Base-by-base conservation (phyloP, 2,888 invertebrate genomes). In the Drosophila incognita region DNA sequence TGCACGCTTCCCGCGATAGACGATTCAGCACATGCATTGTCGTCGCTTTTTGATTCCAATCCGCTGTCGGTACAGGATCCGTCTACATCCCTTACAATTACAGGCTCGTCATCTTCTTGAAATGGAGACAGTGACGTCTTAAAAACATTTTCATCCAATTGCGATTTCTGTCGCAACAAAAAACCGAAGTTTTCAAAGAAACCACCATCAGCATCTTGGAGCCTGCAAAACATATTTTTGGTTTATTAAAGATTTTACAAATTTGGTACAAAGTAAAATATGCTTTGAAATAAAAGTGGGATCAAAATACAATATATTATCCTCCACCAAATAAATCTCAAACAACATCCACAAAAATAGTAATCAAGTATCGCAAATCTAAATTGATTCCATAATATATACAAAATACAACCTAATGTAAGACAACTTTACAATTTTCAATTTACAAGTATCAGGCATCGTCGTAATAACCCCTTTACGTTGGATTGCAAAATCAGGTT, bases 161-260 rank as follows among this genome's bases (percentile, higher is more conserved):
- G 94, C 0, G 95, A 95, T 74, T 94, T 94, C 90, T 96, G 96
- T 61, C 95, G 94, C 64, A 97, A 93, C 58, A 97, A 94, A 0
- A 96, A 96, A 0, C 97, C 97, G 85, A 97, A 96, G 89, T 96
- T 96, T 92, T 97, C 97, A 91, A 97, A 97, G 93, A 97, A 97
- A 58, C 97, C 96, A 82, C 96, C 96, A 92, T 97, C 97, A 24
- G 96, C 94, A 93, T 97, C 96, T 94, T 97, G 97, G 78, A 97
- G 66, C 52, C 91, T 91, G 40, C 0, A 73, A 63, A 31, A 31
- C 1, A 40, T 13, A 4, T 3, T 11, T 54, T 53, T 46, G 15
- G 10, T 31, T 31, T 24, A 24, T 53, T 29, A 24, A 46, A 21
- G 5, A 40, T 40, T 21, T 24, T 24, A 7, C 7, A 13, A 21